Conservation (phyloP, 2,888 invertebrate genomes). For the Trimorus sp. region DNA sequence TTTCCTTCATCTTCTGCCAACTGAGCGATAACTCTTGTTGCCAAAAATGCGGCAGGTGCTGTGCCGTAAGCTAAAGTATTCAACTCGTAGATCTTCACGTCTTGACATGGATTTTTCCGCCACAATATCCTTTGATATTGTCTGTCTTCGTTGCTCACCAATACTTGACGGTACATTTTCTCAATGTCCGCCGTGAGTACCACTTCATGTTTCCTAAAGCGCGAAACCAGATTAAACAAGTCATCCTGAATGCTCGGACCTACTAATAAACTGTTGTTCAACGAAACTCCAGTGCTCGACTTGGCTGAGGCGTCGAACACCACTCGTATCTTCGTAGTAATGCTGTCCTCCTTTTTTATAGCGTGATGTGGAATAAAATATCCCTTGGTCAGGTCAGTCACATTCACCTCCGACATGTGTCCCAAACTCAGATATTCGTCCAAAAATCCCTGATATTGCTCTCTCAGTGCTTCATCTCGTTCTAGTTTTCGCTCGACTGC, state of each 20-base stretch:
- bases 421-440: too few species aligned
- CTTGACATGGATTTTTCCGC: too few species aligned
- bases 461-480: neutral
- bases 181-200: conserved; percentile 24
- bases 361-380: conserved; percentile 36
- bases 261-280: conserved; percentile 30
- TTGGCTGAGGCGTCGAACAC: conserved; percentile 35
- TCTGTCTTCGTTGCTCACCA: conserved; percentile 12
- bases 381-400: conserved; percentile 12
- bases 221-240: neutral
- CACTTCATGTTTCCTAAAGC: conserved; percentile 5
- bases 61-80: conserved; percentile 13
- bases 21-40: neutral
- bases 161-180: conserved; percentile 31
- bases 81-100: neutral
- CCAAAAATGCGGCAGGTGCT: conserved; percentile 3
- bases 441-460: too few species aligned
- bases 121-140: conserved; percentile 10
- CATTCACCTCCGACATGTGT: neutral
- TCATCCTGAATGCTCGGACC: conserved; percentile 31
- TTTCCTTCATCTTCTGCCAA: neutral
- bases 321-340: conserved; percentile 21
- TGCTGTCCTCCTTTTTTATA: conserved; percentile 12
- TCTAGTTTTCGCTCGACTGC: conserved; percentile 51
- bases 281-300: conserved; percentile 17